A percentile compares a stretch with the other conserved stretches of the same genome.
These are phyloP conservation scores for Drosophila ambigua DNA, from an alignment of 1,140 invertebrate genomes.

Conservation along the genomic window DNA sequence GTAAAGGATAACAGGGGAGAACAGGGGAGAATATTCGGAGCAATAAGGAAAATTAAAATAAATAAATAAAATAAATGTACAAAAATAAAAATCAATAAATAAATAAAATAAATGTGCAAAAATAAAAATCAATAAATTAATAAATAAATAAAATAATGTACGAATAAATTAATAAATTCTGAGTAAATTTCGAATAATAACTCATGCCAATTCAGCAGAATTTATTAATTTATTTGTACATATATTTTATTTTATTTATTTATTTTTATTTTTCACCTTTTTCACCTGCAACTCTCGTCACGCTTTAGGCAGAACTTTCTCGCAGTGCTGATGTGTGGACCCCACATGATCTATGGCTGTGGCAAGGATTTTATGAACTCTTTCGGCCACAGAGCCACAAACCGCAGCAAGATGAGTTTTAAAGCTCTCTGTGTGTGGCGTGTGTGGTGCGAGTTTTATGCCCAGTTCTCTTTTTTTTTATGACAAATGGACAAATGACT, in stretches of 20 bases:
- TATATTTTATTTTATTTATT: no score
- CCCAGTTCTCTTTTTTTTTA: slow-evolving; percentile 42
- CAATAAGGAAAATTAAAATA: no score
- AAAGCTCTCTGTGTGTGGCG: slow-evolving; percentile 13
- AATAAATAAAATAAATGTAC: not conserved
- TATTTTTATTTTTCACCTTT: not conserved
- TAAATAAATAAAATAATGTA: no score
- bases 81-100: no score
- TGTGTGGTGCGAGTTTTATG: slow-evolving; percentile 18
- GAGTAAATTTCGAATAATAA: no score
- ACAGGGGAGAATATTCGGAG: not conserved
- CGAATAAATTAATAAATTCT: no score
- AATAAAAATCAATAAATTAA: no score
- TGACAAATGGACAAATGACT: slow-evolving; percentile 64
- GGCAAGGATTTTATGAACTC: slow-evolving; percentile 41
- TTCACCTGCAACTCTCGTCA: not conserved
- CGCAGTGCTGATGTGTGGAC: not conserved
- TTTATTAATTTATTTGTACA: no score
- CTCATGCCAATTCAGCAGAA: no score
- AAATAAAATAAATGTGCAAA: no score
- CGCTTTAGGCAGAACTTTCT: slow-evolving; percentile 1
- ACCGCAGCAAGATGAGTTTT: slow-evolving; percentile 14
- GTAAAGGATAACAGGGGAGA: not conserved
- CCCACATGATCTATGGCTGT: slow-evolving; percentile 15
- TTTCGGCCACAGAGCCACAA: not conserved